These are phyloP conservation scores for Theristicus caerulescens DNA, from an alignment of 2,113 vertebrate genomes.

Conservation along the genomic window DNA sequence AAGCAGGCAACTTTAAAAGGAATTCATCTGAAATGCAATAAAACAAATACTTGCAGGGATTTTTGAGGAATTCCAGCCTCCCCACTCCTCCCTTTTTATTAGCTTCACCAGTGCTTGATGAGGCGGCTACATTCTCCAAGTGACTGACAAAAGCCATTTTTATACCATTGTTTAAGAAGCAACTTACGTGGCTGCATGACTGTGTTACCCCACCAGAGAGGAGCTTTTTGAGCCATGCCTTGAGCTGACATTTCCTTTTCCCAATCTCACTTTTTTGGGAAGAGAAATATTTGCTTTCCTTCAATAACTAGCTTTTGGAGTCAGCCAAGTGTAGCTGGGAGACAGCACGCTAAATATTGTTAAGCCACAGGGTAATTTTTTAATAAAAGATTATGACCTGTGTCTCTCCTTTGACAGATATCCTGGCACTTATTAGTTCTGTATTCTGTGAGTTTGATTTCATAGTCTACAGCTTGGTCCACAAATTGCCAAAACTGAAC, in stretches of 20 bases:
- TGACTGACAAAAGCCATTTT: neutral
- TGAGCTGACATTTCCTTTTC: neutral
- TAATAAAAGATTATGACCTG: neutral
- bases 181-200: neutral
- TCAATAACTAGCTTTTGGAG: neutral
- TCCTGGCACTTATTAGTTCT: neutral
- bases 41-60: conserved; percentile 10
- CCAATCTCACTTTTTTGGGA: neutral
- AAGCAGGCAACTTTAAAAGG: neutral
- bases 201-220: neutral
- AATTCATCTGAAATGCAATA: conserved; percentile 26
- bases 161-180: neutral
- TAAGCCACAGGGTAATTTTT: neutral
- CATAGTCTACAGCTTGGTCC: neutral
- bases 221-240: neutral
- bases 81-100: neutral
- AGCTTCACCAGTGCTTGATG: neutral
- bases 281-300: neutral
- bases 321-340: neutral
- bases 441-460: neutral
- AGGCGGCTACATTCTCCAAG: neutral
- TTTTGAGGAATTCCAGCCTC: neutral
- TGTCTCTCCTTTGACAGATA: neutral
- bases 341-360: neutral
- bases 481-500: neutral